Conservation (phyloP, 2,888 invertebrate species). For the Agapetus fuscipes region DNA sequence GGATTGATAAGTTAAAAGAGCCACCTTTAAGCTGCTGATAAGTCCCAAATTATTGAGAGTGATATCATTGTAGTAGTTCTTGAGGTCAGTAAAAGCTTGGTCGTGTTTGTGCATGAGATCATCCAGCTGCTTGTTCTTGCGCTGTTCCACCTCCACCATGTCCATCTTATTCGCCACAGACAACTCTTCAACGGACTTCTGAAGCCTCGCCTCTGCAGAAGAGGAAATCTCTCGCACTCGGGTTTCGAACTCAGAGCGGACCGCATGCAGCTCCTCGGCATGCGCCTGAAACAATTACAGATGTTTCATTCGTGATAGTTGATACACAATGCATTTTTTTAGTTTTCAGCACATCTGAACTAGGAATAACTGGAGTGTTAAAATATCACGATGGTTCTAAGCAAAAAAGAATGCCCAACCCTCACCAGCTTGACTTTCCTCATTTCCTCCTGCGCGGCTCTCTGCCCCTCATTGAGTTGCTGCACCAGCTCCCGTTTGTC, state of each 20-base stretch:
- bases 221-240: slow-evolving; percentile 43
- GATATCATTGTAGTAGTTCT: slow-evolving; percentile 92
- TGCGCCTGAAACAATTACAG: slow-evolving; percentile 33
- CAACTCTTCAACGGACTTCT: slow-evolving; percentile 59
- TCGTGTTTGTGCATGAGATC: slow-evolving; percentile 76
- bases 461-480: slow-evolving; percentile 57
- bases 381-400: no score
- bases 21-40: slow-evolving; percentile 77
- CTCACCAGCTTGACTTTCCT: slow-evolving; percentile 57
- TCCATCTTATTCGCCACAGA: slow-evolving; percentile 70
- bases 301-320: no score
- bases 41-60: slow-evolving; percentile 86
- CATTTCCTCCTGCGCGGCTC: slow-evolving; percentile 62
- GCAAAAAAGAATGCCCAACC: no score
- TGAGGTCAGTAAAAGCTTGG: slow-evolving; percentile 77
- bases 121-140: slow-evolving; percentile 80
- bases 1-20: no score
- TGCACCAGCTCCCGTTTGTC: slow-evolving; percentile 62
- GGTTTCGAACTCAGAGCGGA: slow-evolving; percentile 42
- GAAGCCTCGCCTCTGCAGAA: slow-evolving; percentile 64
- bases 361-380: no score
- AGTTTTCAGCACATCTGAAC: no score
- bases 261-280: slow-evolving; percentile 63
- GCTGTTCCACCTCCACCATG: slow-evolving; percentile 80
- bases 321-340: no score